phyloP scores from a whole-genome alignment of 2,113 vertebrate species.

The Oreotragus oreotragus region DNA sequence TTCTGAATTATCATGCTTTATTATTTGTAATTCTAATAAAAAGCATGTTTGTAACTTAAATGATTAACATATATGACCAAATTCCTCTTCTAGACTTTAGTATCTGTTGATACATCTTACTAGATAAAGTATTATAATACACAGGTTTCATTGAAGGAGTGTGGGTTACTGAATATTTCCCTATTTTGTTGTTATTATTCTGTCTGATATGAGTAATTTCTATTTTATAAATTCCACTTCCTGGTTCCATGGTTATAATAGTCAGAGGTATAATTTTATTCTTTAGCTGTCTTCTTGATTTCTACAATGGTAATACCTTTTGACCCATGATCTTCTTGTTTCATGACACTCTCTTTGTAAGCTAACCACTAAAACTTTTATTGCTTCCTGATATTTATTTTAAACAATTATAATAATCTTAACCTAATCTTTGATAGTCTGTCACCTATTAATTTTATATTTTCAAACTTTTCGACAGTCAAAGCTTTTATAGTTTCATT shows the following conservation, averaged over 20 bases:
- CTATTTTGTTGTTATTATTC: not conserved
- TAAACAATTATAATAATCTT: not conserved
- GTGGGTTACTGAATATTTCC: not conserved
- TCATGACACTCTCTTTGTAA: not conserved
- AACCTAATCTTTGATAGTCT: not conserved
- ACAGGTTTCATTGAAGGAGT: not conserved
- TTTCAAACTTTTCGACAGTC: not conserved
- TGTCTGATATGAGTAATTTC: not conserved
- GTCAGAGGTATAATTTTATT: not conserved
- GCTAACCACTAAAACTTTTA: not conserved
- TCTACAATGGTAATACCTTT: not conserved
- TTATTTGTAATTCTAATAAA: not conserved
- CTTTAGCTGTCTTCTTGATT: not conserved
- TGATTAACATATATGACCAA: not conserved
- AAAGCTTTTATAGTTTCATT: not conserved
- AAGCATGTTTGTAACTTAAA: not conserved
- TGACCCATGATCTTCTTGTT: not conserved
- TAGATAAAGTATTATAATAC: not conserved
- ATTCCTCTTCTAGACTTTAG: not conserved
- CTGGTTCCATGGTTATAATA: not conserved
- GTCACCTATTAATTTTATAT: not conserved
- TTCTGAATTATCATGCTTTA: not conserved
- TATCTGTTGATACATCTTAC: not conserved
- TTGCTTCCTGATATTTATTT: not conserved
- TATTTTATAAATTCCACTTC: not conserved